These are phyloP conservation scores for Ptyas mucosa DNA, from an alignment of 2,113 vertebrate species.

Conservation along the genomic window DNA sequence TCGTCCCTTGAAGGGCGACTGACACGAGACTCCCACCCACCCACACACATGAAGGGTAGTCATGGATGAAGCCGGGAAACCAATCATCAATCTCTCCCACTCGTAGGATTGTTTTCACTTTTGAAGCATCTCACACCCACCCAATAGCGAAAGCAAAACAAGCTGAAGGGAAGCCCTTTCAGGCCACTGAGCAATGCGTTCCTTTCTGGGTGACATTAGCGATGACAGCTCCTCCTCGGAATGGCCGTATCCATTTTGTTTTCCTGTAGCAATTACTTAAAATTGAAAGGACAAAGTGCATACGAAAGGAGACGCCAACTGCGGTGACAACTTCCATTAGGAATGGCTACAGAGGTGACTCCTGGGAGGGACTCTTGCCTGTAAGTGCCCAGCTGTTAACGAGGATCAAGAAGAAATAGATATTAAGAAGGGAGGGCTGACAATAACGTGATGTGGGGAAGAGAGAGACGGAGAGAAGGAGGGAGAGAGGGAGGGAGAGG, in stretches of 20 bases:
- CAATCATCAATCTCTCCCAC: conserved; percentile 32
- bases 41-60: background rate
- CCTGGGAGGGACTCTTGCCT: conserved; percentile 33
- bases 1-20: background rate
- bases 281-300: conserved; percentile 23
- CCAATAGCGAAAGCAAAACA: conserved; percentile 20
- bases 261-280: conserved; percentile 19
- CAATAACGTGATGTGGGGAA: background rate
- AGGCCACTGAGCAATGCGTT: background rate
- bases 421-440: conserved; percentile 29
- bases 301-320: conserved; percentile 31
- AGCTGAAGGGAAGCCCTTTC: conserved; percentile 7
- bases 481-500: no score
- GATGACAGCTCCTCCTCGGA: conserved; percentile 29
- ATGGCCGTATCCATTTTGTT: conserved; percentile 22
- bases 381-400: conserved; percentile 27
- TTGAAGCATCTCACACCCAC: conserved; percentile 34
- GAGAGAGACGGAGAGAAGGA: no score
- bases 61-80: background rate
- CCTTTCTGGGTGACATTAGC: background rate
- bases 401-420: conserved; percentile 38
- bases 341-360: conserved; percentile 42
- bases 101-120: conserved; percentile 52
- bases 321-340: conserved; percentile 34
- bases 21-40: background rate